These are phyloP conservation scores for Procambarus virginalis DNA, from an alignment of 1,140 invertebrate genomes.

Conservation along the genomic window DNA sequence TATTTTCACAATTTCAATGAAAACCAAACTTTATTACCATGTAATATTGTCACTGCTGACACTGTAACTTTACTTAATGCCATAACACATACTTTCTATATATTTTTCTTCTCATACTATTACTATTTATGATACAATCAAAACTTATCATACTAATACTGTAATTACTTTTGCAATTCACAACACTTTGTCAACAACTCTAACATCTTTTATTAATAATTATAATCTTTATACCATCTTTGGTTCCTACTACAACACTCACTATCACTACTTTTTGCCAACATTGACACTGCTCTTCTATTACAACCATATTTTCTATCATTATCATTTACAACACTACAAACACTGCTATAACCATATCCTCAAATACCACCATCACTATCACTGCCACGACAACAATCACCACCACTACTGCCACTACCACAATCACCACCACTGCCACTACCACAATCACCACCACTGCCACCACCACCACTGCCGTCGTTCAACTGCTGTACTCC, in stretches of 20 bases:
- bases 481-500: slow-evolving; percentile 52
- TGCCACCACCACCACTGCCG: slow-evolving; percentile 49
- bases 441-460: slow-evolving; percentile 26
- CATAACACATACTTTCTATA: too few relatives aligned
- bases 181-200: background rate
- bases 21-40: background rate
- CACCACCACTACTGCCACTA: background rate
- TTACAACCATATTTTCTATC: background rate
- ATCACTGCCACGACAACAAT: background rate
- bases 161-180: background rate
- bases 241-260: background rate
- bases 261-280: background rate
- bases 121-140: slow-evolving; percentile 25
- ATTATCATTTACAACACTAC: slow-evolving; percentile 11
- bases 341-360: background rate
- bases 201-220: background rate
- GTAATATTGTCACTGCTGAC: background rate
- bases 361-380: background rate
- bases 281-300: background rate
- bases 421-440: slow-evolving; percentile 9
- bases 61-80: background rate
- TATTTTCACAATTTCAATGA: background rate
- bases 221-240: too few relatives aligned
- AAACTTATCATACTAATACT: background rate
- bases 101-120: slow-evolving; percentile 17